These are phyloP conservation scores for Pocillopora meandrina DNA, from an alignment of 92 coral and sea anemone species.

Conservation along the genomic window DNA sequence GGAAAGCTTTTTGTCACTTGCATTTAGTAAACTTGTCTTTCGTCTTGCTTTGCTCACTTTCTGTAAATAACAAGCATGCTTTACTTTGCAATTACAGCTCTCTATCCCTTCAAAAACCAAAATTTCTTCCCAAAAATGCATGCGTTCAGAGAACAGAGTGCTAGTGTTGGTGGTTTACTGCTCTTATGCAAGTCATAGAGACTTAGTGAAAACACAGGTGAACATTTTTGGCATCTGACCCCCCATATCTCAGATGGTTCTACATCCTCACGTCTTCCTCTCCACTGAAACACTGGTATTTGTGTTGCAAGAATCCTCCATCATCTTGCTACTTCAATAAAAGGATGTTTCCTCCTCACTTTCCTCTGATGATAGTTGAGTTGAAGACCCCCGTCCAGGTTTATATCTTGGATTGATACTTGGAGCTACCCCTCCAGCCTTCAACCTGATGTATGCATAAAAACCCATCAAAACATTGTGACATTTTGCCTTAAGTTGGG, in stretches of 20 bases:
- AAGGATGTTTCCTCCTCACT: conserved; percentile 42
- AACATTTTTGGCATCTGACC: background rate
- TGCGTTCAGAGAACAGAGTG: background rate
- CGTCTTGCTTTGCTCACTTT: background rate
- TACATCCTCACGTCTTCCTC: background rate
- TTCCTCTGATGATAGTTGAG: conserved; percentile 44
- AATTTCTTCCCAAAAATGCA: background rate
- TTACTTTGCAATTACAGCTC: background rate
- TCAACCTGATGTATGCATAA: conserved; percentile 10
- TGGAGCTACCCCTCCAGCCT: conserved; percentile 27
- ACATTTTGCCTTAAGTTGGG: background rate
- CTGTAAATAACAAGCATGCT: background rate
- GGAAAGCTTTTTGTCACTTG: too few relatives aligned
- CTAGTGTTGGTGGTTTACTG: background rate
- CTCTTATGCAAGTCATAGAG: background rate
- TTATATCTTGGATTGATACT: conserved; percentile 23
- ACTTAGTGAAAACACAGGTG: background rate
- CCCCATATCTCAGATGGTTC: background rate
- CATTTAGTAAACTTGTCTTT: too few relatives aligned
- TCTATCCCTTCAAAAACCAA: background rate
- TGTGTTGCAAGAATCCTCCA: background rate
- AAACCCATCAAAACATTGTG: background rate
- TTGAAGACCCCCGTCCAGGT: conserved; percentile 16
- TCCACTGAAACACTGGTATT: background rate
- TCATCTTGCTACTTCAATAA: background rate